phyloP scores from a whole-genome alignment of 2,797 vertebrate species.

The Bucorvus abyssinicus region DNA sequence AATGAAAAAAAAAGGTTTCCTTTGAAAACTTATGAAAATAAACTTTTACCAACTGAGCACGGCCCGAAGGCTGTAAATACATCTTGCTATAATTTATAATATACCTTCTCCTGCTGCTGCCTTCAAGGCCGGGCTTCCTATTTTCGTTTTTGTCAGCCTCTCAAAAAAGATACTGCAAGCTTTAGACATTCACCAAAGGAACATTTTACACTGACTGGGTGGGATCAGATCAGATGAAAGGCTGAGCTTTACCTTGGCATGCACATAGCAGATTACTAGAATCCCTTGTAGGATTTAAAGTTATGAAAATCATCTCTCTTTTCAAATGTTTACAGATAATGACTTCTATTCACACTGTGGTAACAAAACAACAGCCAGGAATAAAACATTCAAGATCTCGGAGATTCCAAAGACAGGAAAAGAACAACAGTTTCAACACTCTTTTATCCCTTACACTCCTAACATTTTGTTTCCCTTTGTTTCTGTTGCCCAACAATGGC shows the following conservation, averaged over 20 bases:
- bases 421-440: constrained; percentile 50
- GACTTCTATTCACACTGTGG: constrained; percentile 57
- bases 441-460: constrained; percentile 70
- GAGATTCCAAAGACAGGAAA: constrained; percentile 58
- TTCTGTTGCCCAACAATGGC: constrained; percentile 64
- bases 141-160: constrained; percentile 2
- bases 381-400: constrained; percentile 54
- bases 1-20: not conserved
- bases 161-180: constrained; percentile 3
- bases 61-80: not conserved
- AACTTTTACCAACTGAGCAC: not conserved
- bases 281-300: constrained; percentile 64
- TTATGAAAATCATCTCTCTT: constrained; percentile 64
- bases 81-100: not conserved
- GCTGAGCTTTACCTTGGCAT: constrained; percentile 28
- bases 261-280: constrained; percentile 44
- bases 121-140: constrained; percentile 18
- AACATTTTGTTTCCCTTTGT: constrained; percentile 66
- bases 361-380: constrained; percentile 53
- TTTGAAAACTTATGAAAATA: not conserved
- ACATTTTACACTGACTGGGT: constrained; percentile 58
- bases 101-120: constrained; percentile 37
- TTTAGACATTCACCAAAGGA: constrained; percentile 60
- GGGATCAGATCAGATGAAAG: constrained; percentile 68
- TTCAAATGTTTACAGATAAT: constrained; percentile 56